Percentiles rank a stretch among this genome's conserved stretches.
Evolutionary conservation across 2,113 vertebrate genomes (phyloP).

Genomic region (Percina caprodes): DNA sequence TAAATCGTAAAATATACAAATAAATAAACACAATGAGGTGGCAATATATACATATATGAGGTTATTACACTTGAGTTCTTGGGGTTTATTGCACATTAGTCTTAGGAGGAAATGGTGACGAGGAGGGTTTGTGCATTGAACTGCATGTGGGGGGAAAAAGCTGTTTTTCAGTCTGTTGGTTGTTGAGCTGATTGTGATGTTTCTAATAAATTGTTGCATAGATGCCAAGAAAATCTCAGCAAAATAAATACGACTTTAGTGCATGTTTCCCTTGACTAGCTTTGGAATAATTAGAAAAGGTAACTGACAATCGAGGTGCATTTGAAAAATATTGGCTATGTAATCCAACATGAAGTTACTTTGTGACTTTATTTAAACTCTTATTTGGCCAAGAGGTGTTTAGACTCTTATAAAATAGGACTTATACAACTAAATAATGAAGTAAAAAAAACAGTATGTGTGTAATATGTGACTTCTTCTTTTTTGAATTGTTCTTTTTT

Average conservation of each 20-base stretch:
- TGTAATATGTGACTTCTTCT: neutral
- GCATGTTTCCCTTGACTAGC: neutral
- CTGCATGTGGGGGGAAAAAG: no score
- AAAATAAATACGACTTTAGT: neutral
- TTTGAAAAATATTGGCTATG: no score
- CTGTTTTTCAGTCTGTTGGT: no score
- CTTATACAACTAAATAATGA: neutral
- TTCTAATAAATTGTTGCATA: neutral
- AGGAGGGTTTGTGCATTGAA: no score
- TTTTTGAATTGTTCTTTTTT: neutral
- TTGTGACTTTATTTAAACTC: neutral
- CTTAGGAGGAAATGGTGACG: no score
- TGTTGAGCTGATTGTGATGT: neutral
- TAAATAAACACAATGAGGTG: no score
- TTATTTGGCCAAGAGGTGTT: neutral
- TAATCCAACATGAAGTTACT: neutral
- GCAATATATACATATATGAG: no score
- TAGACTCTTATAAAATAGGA: no score
- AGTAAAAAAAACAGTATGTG: neutral
- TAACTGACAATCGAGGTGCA: neutral
- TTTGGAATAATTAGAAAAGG: neutral
- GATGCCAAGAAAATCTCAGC: no score
- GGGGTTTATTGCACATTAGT: no score
- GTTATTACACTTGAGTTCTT: no score
- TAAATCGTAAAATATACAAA: no score